Conservation (phyloP, 2,797 vertebrate species). For the Pipistrellus nathusii region DNA sequence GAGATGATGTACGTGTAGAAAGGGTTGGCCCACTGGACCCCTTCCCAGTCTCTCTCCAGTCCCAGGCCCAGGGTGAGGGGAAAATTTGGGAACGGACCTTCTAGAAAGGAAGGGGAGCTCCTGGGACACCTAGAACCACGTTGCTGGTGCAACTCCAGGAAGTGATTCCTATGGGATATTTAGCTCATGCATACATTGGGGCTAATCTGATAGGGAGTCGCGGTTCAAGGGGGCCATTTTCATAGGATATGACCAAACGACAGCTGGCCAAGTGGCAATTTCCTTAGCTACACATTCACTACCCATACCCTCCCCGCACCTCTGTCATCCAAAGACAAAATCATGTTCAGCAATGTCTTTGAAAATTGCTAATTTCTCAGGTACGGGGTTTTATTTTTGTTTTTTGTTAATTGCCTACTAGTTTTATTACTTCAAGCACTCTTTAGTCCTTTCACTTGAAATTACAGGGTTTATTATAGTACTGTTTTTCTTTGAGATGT, state of each 20-base stretch:
- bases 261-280: background rate
- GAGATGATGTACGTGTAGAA: background rate
- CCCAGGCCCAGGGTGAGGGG: background rate
- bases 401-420: slow-evolving; percentile 24
- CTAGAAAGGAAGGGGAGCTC: background rate
- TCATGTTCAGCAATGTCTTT: background rate
- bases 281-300: background rate
- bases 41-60: background rate
- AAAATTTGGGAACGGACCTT: background rate
- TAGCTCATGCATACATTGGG: background rate
- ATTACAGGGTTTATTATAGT: background rate
- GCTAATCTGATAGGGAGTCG: background rate
- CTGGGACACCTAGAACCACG: background rate
- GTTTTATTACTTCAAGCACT: background rate
- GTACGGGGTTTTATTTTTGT: background rate
- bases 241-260: background rate
- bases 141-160: background rate
- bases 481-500: slow-evolving; percentile 30
- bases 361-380: slow-evolving; percentile 26
- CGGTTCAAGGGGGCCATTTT: background rate
- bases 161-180: background rate
- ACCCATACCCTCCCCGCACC: background rate
- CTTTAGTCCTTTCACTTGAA: slow-evolving; percentile 20
- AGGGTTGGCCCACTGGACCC: background rate
- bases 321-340: background rate